These are phyloP conservation scores for Dysmachus trigonus DNA, from an alignment of 2,888 invertebrate species.

Conservation along the genomic window DNA sequence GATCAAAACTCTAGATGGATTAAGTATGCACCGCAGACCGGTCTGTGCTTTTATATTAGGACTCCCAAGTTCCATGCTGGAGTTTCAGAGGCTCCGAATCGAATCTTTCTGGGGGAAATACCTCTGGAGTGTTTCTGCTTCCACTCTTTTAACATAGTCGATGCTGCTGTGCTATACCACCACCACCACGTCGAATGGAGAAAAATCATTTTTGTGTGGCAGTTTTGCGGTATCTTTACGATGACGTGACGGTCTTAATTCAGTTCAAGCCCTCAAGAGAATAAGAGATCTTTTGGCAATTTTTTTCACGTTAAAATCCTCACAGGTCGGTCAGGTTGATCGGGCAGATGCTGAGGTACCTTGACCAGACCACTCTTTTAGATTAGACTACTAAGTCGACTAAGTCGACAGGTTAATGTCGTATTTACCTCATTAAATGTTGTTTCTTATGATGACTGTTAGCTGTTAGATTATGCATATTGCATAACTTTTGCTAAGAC, in stretches of 20 bases:
- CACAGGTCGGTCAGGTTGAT: neutral
- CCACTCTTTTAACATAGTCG: neutral
- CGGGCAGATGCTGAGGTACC: neutral
- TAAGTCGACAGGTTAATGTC: neutral
- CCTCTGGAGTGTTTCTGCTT: neutral
- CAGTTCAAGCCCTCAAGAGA: neutral
- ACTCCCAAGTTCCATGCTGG: conserved; percentile 9
- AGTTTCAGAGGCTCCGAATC: neutral
- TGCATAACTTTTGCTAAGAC: neutral
- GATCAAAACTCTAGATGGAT: conserved; percentile 34
- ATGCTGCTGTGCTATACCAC: neutral
- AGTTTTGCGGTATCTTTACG: neutral
- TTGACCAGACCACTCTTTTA: neutral
- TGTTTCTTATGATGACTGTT: neutral
- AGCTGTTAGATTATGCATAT: neutral
- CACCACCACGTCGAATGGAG: neutral
- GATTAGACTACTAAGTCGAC: too few relatives aligned
- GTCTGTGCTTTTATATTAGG: conserved; percentile 45
- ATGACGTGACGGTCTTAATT: neutral
- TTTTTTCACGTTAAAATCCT: neutral
- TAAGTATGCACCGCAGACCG: conserved; percentile 43
- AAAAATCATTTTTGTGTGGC: neutral
- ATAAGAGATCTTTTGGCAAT: neutral
- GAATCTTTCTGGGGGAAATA: neutral
- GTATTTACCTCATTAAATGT: neutral